Evolutionary conservation across 2,797 vertebrate genomes (phyloP).

Genomic region (Lagodon rhomboides): DNA sequence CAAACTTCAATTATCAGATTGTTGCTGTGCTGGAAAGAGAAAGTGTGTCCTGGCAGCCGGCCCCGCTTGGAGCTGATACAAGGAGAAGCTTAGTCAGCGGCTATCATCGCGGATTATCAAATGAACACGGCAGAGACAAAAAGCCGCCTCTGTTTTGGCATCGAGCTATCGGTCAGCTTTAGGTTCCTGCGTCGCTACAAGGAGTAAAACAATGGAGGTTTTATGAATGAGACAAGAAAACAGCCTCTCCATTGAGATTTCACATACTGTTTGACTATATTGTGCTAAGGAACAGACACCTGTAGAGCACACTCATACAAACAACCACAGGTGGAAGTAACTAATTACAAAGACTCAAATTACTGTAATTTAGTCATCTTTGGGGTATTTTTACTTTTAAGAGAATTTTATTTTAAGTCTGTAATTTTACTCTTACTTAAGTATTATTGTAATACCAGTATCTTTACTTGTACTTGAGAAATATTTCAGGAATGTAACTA

Average conservation of each 20-base stretch:
- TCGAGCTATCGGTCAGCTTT: slow-evolving; percentile 53
- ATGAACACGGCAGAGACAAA: slow-evolving; percentile 72
- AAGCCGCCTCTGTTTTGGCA: slow-evolving; percentile 70
- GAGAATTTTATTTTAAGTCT: too few relatives aligned
- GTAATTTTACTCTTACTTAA: too few relatives aligned
- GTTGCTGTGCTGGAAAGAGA: slow-evolving; percentile 46
- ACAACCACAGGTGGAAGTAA: too few relatives aligned
- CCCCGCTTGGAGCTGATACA: slow-evolving; percentile 70
- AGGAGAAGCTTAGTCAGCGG: slow-evolving; percentile 67
- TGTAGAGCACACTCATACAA: too few relatives aligned
- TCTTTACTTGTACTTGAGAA: too few relatives aligned
- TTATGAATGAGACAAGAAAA: slow-evolving; percentile 55
- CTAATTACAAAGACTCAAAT: too few relatives aligned
- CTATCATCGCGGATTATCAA: slow-evolving; percentile 77
- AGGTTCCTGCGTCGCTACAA: slow-evolving; percentile 37
- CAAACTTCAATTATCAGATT: slow-evolving; percentile 52
- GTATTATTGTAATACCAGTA: too few relatives aligned
- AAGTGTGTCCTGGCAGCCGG: slow-evolving; percentile 60
- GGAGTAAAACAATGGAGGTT: slow-evolving; percentile 51
- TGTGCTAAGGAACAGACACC: not conserved
- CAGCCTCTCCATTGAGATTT: not conserved
- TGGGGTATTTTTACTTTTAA: too few relatives aligned
- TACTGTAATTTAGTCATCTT: too few relatives aligned
- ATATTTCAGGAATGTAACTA: too few relatives aligned
- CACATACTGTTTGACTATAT: slow-evolving; percentile 5